Evolutionary conservation across 2,113 vertebrate genomes (phyloP).

Genomic region (Circaetus gallicus): DNA sequence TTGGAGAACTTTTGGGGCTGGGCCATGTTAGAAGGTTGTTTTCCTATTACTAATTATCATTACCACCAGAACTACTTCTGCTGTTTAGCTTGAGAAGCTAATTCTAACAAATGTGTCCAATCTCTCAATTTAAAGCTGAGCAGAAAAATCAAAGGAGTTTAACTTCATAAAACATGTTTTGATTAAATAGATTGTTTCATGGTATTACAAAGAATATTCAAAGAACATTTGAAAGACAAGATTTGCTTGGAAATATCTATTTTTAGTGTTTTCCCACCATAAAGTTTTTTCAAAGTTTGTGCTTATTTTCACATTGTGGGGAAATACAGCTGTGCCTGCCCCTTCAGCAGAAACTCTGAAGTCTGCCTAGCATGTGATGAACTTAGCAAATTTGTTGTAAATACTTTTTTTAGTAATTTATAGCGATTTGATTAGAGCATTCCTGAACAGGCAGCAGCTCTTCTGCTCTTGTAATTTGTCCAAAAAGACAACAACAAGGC

Average conservation of each 20-base stretch:
- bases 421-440: background rate
- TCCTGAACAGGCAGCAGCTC: constrained; percentile 35
- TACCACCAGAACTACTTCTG: background rate
- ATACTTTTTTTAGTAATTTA: background rate
- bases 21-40: background rate
- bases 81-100: background rate
- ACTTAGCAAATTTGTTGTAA: background rate
- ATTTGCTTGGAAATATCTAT: background rate
- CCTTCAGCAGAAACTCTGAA: background rate
- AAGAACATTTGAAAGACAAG: background rate
- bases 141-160: background rate
- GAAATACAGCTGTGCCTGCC: background rate
- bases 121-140: background rate
- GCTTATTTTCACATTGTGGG: background rate
- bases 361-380: background rate
- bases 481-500: constrained; percentile 48
- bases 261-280: background rate
- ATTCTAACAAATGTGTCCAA: background rate
- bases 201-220: background rate
- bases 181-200: background rate
- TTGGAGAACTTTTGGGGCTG: background rate
- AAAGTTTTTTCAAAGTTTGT: background rate
- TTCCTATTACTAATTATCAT: background rate
- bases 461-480: constrained; percentile 45
- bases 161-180: background rate